Base-by-base conservation (phyloP, 2,113 vertebrate species). In the Hystrix brachyura region DNA sequence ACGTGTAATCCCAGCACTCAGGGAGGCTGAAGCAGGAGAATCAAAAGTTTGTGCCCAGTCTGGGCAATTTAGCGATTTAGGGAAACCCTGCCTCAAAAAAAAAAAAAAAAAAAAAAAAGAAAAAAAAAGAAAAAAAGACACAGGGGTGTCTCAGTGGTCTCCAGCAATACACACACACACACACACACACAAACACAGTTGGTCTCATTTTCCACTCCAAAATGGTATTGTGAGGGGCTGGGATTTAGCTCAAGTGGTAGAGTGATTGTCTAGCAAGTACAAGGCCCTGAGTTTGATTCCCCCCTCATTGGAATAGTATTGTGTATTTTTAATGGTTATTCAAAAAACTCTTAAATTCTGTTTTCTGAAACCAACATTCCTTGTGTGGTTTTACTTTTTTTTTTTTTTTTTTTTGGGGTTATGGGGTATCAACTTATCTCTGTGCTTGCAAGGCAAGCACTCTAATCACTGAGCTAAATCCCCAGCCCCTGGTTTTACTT, bases 401-500 rank as follows among this genome's bases (percentile, higher is more conserved):
- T n/a, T n/a, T n/a, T n/a, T n/a, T n/a, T n/a, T n/a, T n/a, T n/a
- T n/a, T n/a, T n/a, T n/a, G n/a, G n/a, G n/a, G n/a, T n/a, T n/a
- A n/a, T n/a, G n/a, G n/a, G n/a, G n/a, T n/a, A n/a, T n/a, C n/a
- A n/a, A n/a, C n/a, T n/a, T n/a, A n/a, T n/a, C n/a, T n/a, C n/a
- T n/a, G n/a, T n/a, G n/a, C n/a, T n/a, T n/a, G n/a, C n/a, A n/a
- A n/a, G n/a, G n/a, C n/a, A n/a, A n/a, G n/a, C n/a, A n/a, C n/a
- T n/a, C n/a, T n/a, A n/a, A n/a, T n/a, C n/a, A n/a, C n/a, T n/a
- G n/a, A n/a, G n/a, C n/a, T n/a, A n/a, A n/a, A n/a, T n/a, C n/a
- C n/a, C n/a, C n/a, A n/a, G n/a, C n/a, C n/a, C n/a, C n/a, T 91
- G 43, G 17, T 57, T 90, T 95, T 94, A 87, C 38, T 53, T 95